Base-by-base conservation (phyloP, 2,113 vertebrate species). In the Apodemus speciosus region DNA sequence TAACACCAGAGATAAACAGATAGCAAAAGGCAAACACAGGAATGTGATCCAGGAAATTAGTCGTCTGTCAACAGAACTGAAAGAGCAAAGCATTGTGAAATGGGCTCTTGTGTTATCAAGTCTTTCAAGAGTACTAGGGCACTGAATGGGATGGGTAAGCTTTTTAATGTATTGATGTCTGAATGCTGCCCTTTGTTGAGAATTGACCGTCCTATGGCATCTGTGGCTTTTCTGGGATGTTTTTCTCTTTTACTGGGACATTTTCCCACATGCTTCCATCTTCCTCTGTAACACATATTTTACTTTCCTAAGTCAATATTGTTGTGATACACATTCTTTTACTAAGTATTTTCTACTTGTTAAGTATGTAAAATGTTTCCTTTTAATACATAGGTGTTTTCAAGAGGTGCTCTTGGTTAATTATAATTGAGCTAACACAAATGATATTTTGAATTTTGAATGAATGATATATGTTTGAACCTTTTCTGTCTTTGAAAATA, bases 101-200 rank as follows among this genome's bases (percentile, higher is more conserved):
- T 89, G 84, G n/a, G 49, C n/a, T 40, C 2, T n/a, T 2, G 0
- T 85, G 77, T 64, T 71, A 38, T 91, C 79, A 94, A 38, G 85
- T 85, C 92, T 89, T 13, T 83, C 75, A 89, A 43, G 14, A 58
- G 92, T 79, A 46, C 92, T 60, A 30, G 86, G 77, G 10, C 13
- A 46, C 38, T 8, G 18, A 14, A 35, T 53, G 11, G 10, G 90
- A 94, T 95, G 71, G 32, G 73, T 40, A 86, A 83, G 32, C 32
- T 18, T 85, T 85, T 95, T 92, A 95, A 64, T 93, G 72, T 64
- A 32, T 13, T 92, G 69, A 79, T 51, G 58, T 85, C n/a, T 6
- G 77, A 85, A 77, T 49, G 72, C 0, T 83, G 88, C 35, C 7
- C 51, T 88, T 87, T 49, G 14, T 85, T 69, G 43, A 13, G 25